phyloP scores from a whole-genome alignment of 2,113 vertebrate species.

The Motacilla tschutschensis region DNA sequence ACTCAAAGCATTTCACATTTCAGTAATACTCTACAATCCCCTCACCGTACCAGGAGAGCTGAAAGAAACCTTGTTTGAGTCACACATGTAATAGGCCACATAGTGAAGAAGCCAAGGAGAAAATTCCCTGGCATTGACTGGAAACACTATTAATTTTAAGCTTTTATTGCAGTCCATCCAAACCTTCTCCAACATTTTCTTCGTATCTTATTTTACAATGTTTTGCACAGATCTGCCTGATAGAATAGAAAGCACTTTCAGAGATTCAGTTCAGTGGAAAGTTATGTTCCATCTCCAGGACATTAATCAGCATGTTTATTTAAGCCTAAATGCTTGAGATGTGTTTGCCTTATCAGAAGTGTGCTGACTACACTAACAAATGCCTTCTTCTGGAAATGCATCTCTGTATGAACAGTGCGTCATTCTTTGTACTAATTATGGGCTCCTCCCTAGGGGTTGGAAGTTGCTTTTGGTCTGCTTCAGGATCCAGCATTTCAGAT shows the following conservation, averaged over 20 bases:
- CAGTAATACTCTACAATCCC: background rate
- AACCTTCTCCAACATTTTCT: background rate
- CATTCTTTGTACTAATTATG: background rate
- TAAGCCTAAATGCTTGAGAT: conserved; percentile 20
- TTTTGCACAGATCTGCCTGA: background rate
- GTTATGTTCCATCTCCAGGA: background rate
- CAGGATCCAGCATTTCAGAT: background rate
- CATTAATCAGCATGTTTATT: conserved; percentile 30
- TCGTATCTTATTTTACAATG: background rate
- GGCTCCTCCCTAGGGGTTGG: background rate
- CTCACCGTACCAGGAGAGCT: background rate
- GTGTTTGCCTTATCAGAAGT: conserved; percentile 19
- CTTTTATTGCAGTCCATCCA: background rate
- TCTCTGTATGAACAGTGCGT: background rate
- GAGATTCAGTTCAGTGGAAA: background rate
- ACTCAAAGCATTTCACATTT: background rate
- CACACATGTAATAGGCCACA: background rate
- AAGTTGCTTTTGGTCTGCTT: conserved; percentile 14
- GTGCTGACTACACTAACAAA: background rate
- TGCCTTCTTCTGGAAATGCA: background rate
- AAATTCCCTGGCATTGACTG: background rate
- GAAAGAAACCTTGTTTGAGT: background rate
- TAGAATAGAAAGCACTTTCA: background rate
- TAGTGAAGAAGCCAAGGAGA: background rate
- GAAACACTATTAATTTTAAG: background rate